phyloP scores from a whole-genome alignment of 2,113 vertebrate genomes.

The human region DNA sequence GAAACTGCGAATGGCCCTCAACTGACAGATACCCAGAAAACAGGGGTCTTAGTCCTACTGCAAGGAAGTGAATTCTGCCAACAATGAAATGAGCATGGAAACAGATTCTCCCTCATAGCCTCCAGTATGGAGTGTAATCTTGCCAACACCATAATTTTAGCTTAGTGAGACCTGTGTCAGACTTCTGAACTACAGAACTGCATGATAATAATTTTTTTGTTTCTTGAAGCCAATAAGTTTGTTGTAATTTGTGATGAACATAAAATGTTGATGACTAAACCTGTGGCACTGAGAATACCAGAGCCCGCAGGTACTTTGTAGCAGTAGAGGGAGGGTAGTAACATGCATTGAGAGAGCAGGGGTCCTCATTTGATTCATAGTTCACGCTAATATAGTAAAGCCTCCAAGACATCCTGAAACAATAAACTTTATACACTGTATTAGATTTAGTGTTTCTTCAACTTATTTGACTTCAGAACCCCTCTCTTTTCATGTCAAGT shows the following conservation, averaged over 20 bases:
- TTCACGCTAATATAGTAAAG: neutral
- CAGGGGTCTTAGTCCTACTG: neutral
- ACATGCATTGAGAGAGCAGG: neutral
- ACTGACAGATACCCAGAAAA: neutral
- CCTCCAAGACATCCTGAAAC: neutral
- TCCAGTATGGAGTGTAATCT: neutral
- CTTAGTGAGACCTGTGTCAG: neutral
- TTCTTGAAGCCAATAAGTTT: neutral
- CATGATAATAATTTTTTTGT: neutral
- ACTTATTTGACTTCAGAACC: neutral
- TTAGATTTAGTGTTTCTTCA: neutral
- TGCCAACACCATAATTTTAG: neutral
- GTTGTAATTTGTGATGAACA: neutral
- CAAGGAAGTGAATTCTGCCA: neutral
- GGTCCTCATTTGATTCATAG: neutral
- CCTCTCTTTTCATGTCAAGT: neutral
- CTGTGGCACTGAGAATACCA: neutral
- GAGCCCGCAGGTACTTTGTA: neutral
- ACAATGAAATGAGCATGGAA: neutral
- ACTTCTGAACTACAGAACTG: neutral
- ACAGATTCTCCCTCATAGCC: neutral
- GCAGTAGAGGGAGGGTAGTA: neutral
- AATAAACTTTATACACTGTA: neutral
- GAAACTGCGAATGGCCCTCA: neutral
- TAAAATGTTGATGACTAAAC: slow-evolving; percentile 16